Base-by-base conservation (phyloP, 2,113 vertebrate species). In the Ptyas mucosa region DNA sequence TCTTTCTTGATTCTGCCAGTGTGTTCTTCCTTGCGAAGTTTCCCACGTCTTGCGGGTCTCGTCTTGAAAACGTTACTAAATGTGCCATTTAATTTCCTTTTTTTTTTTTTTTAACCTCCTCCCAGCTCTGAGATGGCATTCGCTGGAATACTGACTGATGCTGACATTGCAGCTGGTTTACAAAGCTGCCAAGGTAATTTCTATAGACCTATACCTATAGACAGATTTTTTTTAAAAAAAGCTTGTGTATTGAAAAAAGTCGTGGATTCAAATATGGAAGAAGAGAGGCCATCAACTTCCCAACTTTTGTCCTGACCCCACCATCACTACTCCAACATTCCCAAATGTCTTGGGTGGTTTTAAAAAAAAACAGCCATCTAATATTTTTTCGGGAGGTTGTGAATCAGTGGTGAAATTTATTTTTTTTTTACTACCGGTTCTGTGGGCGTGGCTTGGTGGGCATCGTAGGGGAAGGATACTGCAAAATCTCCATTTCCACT, bases 141-240 rank as follows among this genome's bases (percentile, higher is more conserved):
- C 93, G 94, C 97, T 52, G 97, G 96, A 92, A 91, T 98, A 93
- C 96, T 98, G 95, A 97, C 3, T 4, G 97, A 97, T 1, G 97
- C 97, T 97, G 97, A 98, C 96, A 98, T 98, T 96, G 96, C 97
- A 96, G 97, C 98, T 97, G 98, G 98, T 96, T 97, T 98, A 85
- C 97, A 97, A 55, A 97, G 96, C 54, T 98, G 98, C 94, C 58
- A 98, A 98, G 98, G 98, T 98, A 97, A 96, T 52, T 46, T 21
- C 57, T 34, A 34, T 34, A 61, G 3, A 24, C 23, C 24, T 58
- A 58, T 61, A 1, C 58, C 8, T 61, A 61, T 26, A 9, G 11
- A 61, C 24, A 61, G 58, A 24, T 58, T 3, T 26, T 54, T 54
- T 54, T 54, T 55, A 55, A 26, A 58, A 23, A 21, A 57, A 24